Percentiles rank a stretch among this genome's conserved stretches.
phyloP scores from a whole-genome alignment of 2,113 vertebrate genomes.

The Myrmecobius fasciatus region DNA sequence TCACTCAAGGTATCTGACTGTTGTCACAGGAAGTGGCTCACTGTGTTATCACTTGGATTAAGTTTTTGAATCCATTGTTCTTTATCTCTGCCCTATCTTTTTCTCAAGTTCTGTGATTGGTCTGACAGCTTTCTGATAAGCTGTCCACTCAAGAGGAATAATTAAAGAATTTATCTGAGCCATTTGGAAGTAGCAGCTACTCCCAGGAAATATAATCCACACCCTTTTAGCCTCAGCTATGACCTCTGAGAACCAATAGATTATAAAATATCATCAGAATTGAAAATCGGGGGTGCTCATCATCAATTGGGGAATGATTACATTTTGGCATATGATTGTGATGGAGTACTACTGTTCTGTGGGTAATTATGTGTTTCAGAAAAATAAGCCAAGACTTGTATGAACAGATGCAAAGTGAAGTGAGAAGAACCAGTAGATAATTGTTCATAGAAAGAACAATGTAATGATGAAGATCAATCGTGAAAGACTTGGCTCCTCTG shows the following conservation, averaged over 20 bases:
- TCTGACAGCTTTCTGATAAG: neutral
- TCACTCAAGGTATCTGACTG: neutral
- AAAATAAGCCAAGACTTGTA: neutral
- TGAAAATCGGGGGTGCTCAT: neutral
- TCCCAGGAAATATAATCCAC: neutral
- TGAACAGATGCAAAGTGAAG: neutral
- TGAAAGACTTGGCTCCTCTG: neutral
- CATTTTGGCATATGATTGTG: neutral
- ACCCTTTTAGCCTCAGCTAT: neutral
- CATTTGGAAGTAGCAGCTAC: neutral
- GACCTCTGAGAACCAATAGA: neutral
- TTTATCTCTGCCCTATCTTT: conserved; percentile 12
- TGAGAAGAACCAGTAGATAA: neutral
- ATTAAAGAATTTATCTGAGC: neutral
- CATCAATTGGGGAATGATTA: neutral
- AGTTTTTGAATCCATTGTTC: conserved; percentile 2
- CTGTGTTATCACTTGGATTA: neutral
- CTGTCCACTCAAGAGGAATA: neutral
- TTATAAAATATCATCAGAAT: neutral
- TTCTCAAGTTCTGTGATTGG: neutral
- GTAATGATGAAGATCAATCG: neutral
- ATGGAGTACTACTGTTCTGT: neutral
- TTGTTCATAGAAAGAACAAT: neutral
- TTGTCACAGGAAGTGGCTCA: neutral
- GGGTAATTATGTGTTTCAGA: neutral